phyloP scores from a whole-genome alignment of 2,888 invertebrate genomes.

The Hirtodrosophila cameraria region DNA sequence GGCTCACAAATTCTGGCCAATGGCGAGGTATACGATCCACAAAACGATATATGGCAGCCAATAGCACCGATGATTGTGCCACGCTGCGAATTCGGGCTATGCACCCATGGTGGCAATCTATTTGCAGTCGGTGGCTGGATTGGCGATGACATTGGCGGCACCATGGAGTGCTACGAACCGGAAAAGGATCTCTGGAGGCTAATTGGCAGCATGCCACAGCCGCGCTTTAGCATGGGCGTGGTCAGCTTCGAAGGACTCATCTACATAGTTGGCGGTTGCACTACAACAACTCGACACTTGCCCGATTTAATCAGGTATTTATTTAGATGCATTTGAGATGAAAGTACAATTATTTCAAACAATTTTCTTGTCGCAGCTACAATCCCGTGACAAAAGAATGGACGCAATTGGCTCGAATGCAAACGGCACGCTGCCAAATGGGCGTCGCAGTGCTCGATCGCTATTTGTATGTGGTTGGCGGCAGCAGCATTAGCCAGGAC shows the following conservation, averaged over 20 bases:
- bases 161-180: slow-evolving; percentile 95
- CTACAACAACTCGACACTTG: slow-evolving; percentile 91
- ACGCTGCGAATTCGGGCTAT: slow-evolving; percentile 95
- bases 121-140: slow-evolving; percentile 97
- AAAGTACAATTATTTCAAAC: neutral
- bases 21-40: slow-evolving; percentile 93
- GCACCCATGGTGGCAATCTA: slow-evolving; percentile 91
- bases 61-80: slow-evolving; percentile 92
- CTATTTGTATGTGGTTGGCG: slow-evolving; percentile 94
- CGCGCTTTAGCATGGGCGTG: slow-evolving; percentile 96
- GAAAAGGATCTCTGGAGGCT: slow-evolving; percentile 90
- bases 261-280: slow-evolving; percentile 96
- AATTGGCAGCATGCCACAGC: slow-evolving; percentile 91
- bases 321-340: too few relatives aligned
- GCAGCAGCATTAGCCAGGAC: slow-evolving; percentile 91
- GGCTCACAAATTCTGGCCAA: slow-evolving; percentile 94
- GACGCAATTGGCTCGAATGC: slow-evolving; percentile 91
- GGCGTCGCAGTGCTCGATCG: slow-evolving; percentile 94
- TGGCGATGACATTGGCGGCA: slow-evolving; percentile 94
- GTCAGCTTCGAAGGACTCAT: slow-evolving; percentile 88
- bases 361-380: slow-evolving; percentile 85
- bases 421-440: slow-evolving; percentile 93
- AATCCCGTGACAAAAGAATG: slow-evolving; percentile 93
- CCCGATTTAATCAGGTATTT: slow-evolving; percentile 89
- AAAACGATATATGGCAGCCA: slow-evolving; percentile 86